phyloP scores from a whole-genome alignment of 1,140 invertebrate genomes.

The Drosophila setifemur region DNA sequence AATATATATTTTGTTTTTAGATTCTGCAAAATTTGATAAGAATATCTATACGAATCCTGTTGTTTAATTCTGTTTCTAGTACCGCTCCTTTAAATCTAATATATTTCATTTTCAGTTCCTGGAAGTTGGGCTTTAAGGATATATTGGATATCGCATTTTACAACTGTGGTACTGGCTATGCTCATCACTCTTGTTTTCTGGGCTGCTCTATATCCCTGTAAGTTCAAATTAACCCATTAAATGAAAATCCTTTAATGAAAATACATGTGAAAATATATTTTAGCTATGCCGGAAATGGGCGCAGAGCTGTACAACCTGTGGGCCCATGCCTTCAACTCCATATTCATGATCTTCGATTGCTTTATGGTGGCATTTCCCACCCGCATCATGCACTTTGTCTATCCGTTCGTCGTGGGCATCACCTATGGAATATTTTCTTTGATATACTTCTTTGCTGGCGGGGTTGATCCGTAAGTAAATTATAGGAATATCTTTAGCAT shows the following conservation, averaged over 20 bases:
- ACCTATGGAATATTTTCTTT: conserved; percentile 87
- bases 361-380: conserved; percentile 87
- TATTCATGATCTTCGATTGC: conserved; percentile 89
- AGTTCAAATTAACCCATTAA: conserved; percentile 29
- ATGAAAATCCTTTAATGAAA: no score
- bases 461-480: conserved; percentile 84
- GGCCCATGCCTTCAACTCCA: conserved; percentile 89
- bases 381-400: conserved; percentile 87
- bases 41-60: no score
- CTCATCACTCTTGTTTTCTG: conserved; percentile 86
- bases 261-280: neutral
- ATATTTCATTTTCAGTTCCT: conserved; percentile 34
- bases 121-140: conserved; percentile 81
- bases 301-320: conserved; percentile 85
- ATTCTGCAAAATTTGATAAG: no score
- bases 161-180: conserved; percentile 84
- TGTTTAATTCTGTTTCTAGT: no score
- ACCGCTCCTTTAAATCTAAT: neutral
- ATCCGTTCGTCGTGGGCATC: conserved; percentile 85
- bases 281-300: conserved; percentile 54
- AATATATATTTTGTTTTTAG: neutral
- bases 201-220: conserved; percentile 83
- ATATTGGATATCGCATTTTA: conserved; percentile 85
- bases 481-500: no score
- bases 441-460: conserved; percentile 88